These are phyloP conservation scores for Archilochus colubris DNA, from an alignment of 2,113 vertebrate genomes.

Conservation along the genomic window DNA sequence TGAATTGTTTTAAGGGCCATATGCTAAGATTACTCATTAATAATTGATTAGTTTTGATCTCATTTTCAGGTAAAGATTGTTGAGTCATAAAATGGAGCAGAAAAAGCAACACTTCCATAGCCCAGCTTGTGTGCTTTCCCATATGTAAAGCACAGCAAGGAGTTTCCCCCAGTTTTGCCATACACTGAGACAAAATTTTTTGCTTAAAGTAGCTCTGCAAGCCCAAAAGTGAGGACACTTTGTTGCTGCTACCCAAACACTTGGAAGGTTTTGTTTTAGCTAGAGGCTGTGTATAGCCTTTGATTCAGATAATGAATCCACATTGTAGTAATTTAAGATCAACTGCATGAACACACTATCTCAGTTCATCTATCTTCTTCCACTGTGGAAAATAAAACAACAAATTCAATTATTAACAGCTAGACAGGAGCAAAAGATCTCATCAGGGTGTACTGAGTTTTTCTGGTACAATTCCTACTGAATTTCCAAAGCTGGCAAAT, in stretches of 20 bases:
- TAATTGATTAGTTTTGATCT: background rate
- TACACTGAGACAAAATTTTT: background rate
- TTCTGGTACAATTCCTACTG: background rate
- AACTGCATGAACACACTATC: rapidly evolving
- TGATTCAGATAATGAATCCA: background rate
- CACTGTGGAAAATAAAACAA: background rate
- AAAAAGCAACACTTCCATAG: background rate
- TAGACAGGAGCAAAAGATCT: background rate
- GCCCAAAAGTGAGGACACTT: rapidly evolving
- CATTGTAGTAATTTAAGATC: background rate
- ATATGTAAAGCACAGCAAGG: background rate
- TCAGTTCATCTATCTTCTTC: background rate
- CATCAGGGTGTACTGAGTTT: background rate
- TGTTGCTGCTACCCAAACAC: background rate
- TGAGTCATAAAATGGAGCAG: background rate
- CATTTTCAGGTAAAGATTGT: background rate
- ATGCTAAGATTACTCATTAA: background rate
- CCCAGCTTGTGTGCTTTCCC: background rate
- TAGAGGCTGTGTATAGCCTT: background rate
- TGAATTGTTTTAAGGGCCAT: background rate
- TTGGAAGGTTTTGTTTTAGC: background rate
- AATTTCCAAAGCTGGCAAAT: background rate
- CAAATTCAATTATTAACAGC: background rate
- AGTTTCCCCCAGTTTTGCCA: background rate
- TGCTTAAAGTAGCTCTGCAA: background rate